Evolutionary conservation across 2,888 invertebrate species (phyloP), one percentile per base, ranked within the genome.

Genomic region (Metacarcinus magister): DNA sequence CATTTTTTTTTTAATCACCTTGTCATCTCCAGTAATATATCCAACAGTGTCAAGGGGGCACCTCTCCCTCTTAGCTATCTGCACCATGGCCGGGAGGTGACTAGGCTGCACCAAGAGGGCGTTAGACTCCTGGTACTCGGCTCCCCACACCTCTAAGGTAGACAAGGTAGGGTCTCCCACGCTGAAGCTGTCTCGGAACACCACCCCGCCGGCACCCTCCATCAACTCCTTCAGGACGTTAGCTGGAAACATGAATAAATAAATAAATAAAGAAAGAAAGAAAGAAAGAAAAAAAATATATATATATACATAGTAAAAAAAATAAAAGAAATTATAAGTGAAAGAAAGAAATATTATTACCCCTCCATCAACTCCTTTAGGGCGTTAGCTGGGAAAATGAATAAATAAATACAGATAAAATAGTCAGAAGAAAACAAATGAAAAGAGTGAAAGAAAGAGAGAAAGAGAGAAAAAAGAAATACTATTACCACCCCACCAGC

Each of bases 171-270:
- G 99, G 98, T 99, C 99, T 0, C 99, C 99, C 48, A 99, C 98
- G 97, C 99, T 98, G 97, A 99, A 99, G 97, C 98, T 98, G 96
- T 98, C 98, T 0, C 99, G 98, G 97, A 98, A 99, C 96, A 99
- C 99, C 0, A 99, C 98, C 0, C 99, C 99, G 0, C 99, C 99
- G 5, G 98, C 98, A 0, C 99, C 99, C 97, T 99, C 99, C 0
- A 99, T 99, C 5, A 99, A 98, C 97, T 99, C 99, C 97, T 99
- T 99, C 54, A 99, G 97, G 0, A 99, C 99, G 97, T 99, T 99
- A 1, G 99, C 98, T 98, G 97, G 16, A 2, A 54, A 16, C 48
- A 54, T 13, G 54, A 54, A 16, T 16, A 54, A 54, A 54, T 39
- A 39, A 39, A 54, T 8, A 54, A 54, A 54, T 54, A 3, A 16